A percentile compares a stretch with the other conserved stretches of the same genome.
Evolutionary conservation across 2,888 invertebrate genomes (phyloP).

Genomic region (Dynastes hyllus): DNA sequence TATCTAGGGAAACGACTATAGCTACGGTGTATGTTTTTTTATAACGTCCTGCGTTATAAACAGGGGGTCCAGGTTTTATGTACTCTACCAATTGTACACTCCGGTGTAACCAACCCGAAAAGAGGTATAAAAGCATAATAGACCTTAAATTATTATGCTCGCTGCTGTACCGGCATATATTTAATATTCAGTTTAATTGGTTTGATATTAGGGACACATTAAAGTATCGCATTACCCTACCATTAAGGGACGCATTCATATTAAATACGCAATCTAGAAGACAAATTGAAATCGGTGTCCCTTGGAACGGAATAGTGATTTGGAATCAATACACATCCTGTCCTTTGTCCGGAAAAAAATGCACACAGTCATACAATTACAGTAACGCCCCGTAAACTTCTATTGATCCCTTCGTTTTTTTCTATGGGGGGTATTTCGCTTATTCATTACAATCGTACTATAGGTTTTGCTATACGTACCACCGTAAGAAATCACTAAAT

Average conservation of each 20-base stretch:
- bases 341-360: slow-evolving; percentile 41
- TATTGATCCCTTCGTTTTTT: slow-evolving; percentile 37
- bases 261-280: slow-evolving; percentile 47
- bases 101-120: no score
- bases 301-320: slow-evolving; percentile 34
- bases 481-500: slow-evolving; percentile 39
- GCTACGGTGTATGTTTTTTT: no score
- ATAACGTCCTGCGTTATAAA: no score
- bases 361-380: slow-evolving; percentile 48
- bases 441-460: slow-evolving; percentile 10
- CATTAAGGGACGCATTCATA: slow-evolving; percentile 36
- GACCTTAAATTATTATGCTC: slow-evolving; percentile 1
- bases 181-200: slow-evolving; percentile 43
- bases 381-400: slow-evolving; percentile 49
- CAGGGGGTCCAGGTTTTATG: no score
- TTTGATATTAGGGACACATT: slow-evolving; percentile 39
- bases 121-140: neutral
- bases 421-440: slow-evolving; percentile 22
- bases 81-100: no score
- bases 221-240: slow-evolving; percentile 43
- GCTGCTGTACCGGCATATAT: slow-evolving; percentile 28
- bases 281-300: slow-evolving; percentile 43
- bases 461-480: slow-evolving; percentile 17
- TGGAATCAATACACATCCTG: slow-evolving; percentile 51
- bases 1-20: no score